phyloP scores from a whole-genome alignment of 2,888 invertebrate genomes.

The Andrena bucephala region DNA sequence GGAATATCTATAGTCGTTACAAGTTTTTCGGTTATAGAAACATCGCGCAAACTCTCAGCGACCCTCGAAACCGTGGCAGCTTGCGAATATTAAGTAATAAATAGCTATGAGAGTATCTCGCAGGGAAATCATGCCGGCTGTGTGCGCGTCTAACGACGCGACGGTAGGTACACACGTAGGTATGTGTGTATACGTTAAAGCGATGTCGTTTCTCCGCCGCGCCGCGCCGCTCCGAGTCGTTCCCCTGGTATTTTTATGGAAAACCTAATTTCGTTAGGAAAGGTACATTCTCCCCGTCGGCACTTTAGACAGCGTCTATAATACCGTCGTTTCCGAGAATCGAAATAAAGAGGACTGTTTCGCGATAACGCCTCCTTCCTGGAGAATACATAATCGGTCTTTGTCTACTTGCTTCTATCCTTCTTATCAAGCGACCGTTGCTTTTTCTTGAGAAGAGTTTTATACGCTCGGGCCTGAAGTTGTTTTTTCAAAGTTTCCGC shows the following conservation, averaged over 20 bases:
- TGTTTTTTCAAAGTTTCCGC: neutral
- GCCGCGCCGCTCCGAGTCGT: neutral
- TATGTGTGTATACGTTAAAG: neutral
- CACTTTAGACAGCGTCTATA: neutral
- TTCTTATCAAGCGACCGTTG: neutral
- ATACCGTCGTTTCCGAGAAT: neutral
- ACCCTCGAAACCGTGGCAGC: constrained; percentile 5
- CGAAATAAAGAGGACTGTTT: constrained; percentile 7
- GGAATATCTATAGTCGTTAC: constrained; percentile 14
- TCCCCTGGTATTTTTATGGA: neutral
- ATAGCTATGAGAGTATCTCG: constrained; percentile 3
- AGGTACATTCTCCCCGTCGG: neutral
- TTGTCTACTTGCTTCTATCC: neutral
- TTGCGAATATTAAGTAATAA: constrained; percentile 19
- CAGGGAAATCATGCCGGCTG: neutral
- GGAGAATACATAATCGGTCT: neutral
- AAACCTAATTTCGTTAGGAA: neutral
- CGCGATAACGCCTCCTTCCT: neutral
- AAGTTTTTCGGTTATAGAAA: constrained; percentile 7
- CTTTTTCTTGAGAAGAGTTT: neutral
- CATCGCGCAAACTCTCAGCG: constrained; percentile 7
- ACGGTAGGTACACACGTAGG: too few relatives aligned
- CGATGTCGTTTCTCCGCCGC: constrained; percentile 1
- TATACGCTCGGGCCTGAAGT: neutral
- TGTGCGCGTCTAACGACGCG: neutral